Evolutionary conservation across 2,797 vertebrate genomes (phyloP), one percentile per base, ranked within the genome.

Genomic region (Poecilia picta): DNA sequence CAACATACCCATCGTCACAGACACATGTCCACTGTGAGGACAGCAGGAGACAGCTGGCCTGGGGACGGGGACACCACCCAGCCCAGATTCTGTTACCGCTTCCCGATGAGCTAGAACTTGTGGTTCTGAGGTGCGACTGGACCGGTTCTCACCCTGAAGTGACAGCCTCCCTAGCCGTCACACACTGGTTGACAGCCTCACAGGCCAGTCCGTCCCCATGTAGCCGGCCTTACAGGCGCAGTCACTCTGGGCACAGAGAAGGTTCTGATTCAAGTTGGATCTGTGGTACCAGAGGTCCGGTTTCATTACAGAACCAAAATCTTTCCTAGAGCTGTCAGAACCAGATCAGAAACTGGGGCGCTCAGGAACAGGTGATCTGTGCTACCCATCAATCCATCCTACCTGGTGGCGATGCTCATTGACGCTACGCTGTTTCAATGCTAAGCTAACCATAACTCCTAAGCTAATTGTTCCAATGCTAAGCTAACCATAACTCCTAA

Each of bases 201-300:
- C 98, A 99, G 47, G 96, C 94, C 20, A 85, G 93, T 25, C 98
- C 98, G 3, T 95, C 94, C 41, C 98, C 74, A 64, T 95, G 88
- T 96, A 99, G 47, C 97, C 97, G 10, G 90, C 83, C 74, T 97
- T 97, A 86, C 98, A 99, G 8, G 94, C 89, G 75, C 98, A 99
- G 86, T 97, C 96, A 39, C 94, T 98, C 98, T 99, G 85, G n/a
- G 72, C 36, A 59, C 46, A 31, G n/a, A 36, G 12, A 55, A 70
- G 39, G 18, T 70, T 70, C 66, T 43, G 66, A 23, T 43, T 62
- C 59, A 36, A 18, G 15, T 31, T 18, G 15, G 57, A 18, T 33
- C 31, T 62, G 13, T 33, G 57, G 57, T 18, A 62, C 28, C 28
- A 18, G 11, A 62, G 57, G 28, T 62, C 15, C 7, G 15, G 15